phyloP scores from a whole-genome alignment of 2,113 vertebrate species.

The Boulengeromyrus knoepffleri region DNA sequence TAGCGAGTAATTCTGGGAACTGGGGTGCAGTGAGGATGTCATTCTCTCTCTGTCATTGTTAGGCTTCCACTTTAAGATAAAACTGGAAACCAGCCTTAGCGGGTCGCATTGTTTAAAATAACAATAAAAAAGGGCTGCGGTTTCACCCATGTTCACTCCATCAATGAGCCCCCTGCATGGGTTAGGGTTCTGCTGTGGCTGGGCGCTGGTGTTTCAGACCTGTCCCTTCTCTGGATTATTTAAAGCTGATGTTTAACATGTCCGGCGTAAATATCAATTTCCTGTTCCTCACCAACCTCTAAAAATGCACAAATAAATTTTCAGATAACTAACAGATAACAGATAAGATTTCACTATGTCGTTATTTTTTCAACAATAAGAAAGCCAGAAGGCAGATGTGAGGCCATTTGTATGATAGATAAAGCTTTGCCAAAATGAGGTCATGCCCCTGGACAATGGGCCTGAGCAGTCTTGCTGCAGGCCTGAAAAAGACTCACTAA shows the following conservation, averaged over 20 bases:
- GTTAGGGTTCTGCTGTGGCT: not conserved
- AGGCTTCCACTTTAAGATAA: not conserved
- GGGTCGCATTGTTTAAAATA: not conserved
- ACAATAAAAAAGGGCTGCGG: not conserved
- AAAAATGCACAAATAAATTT: not conserved
- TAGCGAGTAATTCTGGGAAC: not conserved
- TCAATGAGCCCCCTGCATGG: not conserved
- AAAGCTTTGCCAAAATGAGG: not conserved
- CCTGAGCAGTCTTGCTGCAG: not conserved
- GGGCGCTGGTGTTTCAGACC: not conserved
- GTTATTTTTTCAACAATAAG: not conserved
- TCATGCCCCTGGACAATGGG: not conserved
- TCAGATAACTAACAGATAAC: not conserved
- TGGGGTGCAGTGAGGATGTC: not conserved
- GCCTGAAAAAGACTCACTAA: not conserved
- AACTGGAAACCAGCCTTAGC: not conserved
- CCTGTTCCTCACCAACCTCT: not conserved
- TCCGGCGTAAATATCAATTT: not conserved
- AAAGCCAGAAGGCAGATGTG: not conserved
- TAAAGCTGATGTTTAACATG: not conserved
- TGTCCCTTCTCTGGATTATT: not conserved
- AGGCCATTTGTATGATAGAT: not conserved
- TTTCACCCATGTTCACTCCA: not conserved
- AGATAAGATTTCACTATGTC: not conserved
- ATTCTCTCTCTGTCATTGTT: not conserved